phyloP scores from a whole-genome alignment of 2,113 vertebrate genomes.

The Anhinga rufa region DNA sequence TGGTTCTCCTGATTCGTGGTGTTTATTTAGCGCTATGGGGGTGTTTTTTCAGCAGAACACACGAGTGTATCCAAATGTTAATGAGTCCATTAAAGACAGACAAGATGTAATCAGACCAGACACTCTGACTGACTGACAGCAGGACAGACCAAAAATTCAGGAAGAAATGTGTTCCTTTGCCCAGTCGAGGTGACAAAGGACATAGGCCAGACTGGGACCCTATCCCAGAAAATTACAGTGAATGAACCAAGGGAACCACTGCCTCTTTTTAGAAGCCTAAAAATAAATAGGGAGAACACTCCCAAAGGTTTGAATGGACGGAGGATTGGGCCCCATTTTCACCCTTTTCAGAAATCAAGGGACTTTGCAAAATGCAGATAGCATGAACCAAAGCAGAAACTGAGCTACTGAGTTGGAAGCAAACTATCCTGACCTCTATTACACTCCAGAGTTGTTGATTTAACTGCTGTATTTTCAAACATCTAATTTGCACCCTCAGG shows the following conservation, averaged over 20 bases:
- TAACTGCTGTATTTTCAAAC: slow-evolving; percentile 62
- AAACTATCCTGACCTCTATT: slow-evolving; percentile 55
- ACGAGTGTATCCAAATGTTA: slow-evolving; percentile 2
- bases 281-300: neutral
- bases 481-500: slow-evolving; percentile 58
- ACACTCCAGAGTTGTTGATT: slow-evolving; percentile 59
- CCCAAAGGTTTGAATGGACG: neutral
- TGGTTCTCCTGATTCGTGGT: neutral
- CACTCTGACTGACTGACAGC: neutral
- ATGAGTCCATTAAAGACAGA: slow-evolving; percentile 31
- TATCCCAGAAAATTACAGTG: neutral
- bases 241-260: neutral
- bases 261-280: neutral
- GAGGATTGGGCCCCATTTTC: neutral
- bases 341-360: neutral
- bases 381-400: slow-evolving; percentile 16
- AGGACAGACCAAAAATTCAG: neutral
- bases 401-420: slow-evolving; percentile 36
- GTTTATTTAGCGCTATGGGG: slow-evolving; percentile 26
- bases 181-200: neutral
- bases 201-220: neutral
- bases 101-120: neutral
- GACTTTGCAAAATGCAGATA: slow-evolving; percentile 42
- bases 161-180: neutral
- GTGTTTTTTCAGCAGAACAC: slow-evolving; percentile 14